Base-by-base conservation (phyloP, 2,888 invertebrate genomes). In the Chrysina gloriosa region DNA sequence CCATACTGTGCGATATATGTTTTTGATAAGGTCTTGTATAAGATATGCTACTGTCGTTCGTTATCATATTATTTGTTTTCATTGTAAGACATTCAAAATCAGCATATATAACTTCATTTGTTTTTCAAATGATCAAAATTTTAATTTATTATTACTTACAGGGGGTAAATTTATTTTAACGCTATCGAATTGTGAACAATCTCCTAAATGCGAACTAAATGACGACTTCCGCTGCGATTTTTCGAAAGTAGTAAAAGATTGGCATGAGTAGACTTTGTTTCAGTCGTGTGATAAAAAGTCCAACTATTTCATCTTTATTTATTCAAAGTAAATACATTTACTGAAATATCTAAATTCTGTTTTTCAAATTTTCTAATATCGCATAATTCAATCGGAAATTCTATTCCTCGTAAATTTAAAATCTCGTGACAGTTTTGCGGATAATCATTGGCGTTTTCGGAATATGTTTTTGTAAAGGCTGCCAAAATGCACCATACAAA, bases 401-500 rank as follows among this genome's bases (percentile, higher is more conserved):
- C 3, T 16, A 64, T 34, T 23, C 31, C 25, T 0, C n/a, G 14
- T 27, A 54, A 19, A 23, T 65, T 52, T 11, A 54, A 39, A 39
- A 23, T 11, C n/a, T 65, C 23, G 27, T 54, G n/a, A 25, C 36
- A 39, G 25, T 52, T 29, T 54, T 56, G 52, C 2, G 58, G 58
- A 47, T 66, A 58, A 47, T 45, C 19, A 5, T 19, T 14, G 2
- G 31, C 47, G 31, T 47, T 61, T 21, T 23, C n/a, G 4, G 65
- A 52, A 52, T 56, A 39, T 25, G 7, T 54, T 29, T 65, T 65
- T 47, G 16, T 52, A 36, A 45, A 3, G 9, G 23, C 73, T 34
- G 74, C 70, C n/a, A 70, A 52, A 2, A 74, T 56, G 29, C 68
- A 54, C 72, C 71, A 74, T 16, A 73, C 45, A 67, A 74, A 75